Base-by-base conservation (phyloP, 2,113 vertebrate species). In the Montifringilla adamsi region DNA sequence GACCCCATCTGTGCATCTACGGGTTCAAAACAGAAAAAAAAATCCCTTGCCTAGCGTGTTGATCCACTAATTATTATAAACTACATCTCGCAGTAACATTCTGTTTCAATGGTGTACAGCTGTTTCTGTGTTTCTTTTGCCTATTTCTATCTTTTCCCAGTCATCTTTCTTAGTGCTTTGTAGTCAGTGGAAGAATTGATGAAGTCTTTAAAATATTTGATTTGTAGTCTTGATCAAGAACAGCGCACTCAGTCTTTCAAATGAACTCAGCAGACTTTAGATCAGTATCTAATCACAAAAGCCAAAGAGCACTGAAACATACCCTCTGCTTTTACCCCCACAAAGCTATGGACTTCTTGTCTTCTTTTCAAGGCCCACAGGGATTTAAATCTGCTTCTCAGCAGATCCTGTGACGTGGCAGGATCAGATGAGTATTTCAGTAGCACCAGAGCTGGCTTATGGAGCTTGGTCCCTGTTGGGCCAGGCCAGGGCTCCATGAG, bases 21-120 rank as follows among this genome's bases (percentile, higher is more conserved):
- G 90, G 55, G 78, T 93, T 95, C 78, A 89, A 74, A 92, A 89
- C 27, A 43, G 68, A 73, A 92, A 87, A 76, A 81, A 81, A 90
- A 95, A 63, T 70, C 59, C 59, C 91, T 95, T 85, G 82, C 91
- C 68, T 93, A 91, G 92, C 59, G 63, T 72, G 78, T 84, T 84
- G 85, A 88, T 95, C 79, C 55, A 87, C 66, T 95, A 68, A 92
- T 93, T 94, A 90, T 82, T 92, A 80, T 90, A 88, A 95, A 88
- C 55, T 91, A 50, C 69, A 70, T 94, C 63, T 94, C 4, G 0
- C 55, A 84, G 84, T 86, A 83, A n/a, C 79, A 70, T 88, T 82
- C 68, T 90, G 72, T 93, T 85, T 95, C 78, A 59, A 30, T 92
- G 60, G 50, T 63, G 64, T 77, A 59, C 75, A 94, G 87, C 92